Conservation (phyloP, 2,113 vertebrate genomes). For the Zosterops hypoxanthus region DNA sequence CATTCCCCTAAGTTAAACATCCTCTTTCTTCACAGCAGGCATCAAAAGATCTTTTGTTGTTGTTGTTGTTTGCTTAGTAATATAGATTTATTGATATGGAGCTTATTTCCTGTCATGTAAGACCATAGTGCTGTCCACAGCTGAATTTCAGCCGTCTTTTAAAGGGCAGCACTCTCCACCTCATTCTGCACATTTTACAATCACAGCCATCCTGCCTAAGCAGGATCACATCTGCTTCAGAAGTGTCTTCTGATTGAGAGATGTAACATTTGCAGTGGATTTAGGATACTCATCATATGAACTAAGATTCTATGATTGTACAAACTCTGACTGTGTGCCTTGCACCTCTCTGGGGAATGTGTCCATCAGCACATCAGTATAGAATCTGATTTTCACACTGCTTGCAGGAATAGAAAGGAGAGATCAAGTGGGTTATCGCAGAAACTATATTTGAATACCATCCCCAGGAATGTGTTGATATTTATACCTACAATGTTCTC, state of each 20-base stretch:
- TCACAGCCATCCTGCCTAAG: not conserved
- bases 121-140: not conserved
- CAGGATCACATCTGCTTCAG: conserved; percentile 8
- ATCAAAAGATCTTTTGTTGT: not conserved
- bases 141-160: not conserved
- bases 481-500: not conserved
- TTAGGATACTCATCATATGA: not conserved
- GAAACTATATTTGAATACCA: not conserved
- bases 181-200: not conserved
- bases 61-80: not conserved
- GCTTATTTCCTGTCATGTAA: conserved; percentile 9
- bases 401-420: not conserved
- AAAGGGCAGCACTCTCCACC: not conserved
- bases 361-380: not conserved
- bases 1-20: conserved; percentile 45
- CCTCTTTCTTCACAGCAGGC: conserved; percentile 21
- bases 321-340: not conserved
- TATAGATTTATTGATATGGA: not conserved
- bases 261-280: not conserved
- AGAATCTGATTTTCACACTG: not conserved
- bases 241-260: conserved; percentile 44
- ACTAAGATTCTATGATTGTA: not conserved
- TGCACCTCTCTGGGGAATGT: not conserved
- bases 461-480: not conserved
- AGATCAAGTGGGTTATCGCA: not conserved